Conservation (phyloP, 2,797 vertebrate species). For the Spatula versicolor region DNA sequence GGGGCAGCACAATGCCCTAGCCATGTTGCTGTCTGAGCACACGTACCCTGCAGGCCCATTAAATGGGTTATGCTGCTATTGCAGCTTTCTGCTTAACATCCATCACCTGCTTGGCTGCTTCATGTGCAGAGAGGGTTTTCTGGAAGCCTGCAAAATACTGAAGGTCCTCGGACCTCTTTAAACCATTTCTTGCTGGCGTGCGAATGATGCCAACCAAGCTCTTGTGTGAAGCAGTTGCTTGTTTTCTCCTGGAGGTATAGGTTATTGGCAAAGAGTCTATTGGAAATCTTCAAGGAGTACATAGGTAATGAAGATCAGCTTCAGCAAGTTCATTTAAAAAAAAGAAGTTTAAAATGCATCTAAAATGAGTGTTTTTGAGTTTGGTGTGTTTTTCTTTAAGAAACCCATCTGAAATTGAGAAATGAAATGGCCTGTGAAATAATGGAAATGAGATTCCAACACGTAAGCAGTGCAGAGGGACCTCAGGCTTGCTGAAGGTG, state of each 20-base stretch:
- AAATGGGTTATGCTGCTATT: neutral
- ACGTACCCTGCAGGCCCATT: neutral
- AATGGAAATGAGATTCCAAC: neutral
- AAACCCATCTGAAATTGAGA: neutral
- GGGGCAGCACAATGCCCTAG: accelerated
- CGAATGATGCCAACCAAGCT: neutral
- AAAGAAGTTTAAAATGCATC: neutral
- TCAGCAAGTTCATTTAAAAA: neutral
- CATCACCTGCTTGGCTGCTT: neutral
- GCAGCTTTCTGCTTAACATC: neutral
- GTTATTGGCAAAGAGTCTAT: neutral
- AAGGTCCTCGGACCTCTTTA: neutral
- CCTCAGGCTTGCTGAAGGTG: neutral
- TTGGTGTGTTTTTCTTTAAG: neutral
- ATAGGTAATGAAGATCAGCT: neutral
- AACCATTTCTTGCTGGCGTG: neutral
- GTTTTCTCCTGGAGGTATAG: neutral
- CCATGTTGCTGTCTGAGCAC: accelerated
- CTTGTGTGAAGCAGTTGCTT: neutral
- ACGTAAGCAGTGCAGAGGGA: neutral
- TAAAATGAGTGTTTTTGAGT: neutral
- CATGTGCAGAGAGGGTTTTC: neutral
- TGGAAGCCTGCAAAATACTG: neutral
- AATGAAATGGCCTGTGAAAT: neutral
- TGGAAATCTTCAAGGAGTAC: neutral